These are phyloP conservation scores for Eucriotettix oculatus DNA, from an alignment of 2,888 invertebrate species.

Conservation along the genomic window DNA sequence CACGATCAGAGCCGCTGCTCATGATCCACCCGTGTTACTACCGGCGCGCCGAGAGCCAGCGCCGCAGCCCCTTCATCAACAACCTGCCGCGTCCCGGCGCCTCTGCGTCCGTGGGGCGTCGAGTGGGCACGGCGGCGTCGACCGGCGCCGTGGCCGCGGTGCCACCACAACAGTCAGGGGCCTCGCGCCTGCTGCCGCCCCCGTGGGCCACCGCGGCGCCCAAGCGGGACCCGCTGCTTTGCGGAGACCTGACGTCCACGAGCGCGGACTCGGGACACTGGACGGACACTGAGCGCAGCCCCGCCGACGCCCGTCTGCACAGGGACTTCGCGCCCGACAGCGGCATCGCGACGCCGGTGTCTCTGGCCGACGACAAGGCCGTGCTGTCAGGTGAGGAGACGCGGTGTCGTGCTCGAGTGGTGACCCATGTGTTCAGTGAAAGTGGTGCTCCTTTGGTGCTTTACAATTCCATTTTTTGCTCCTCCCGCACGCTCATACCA, in stretches of 20 bases:
- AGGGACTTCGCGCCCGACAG: conserved; percentile 10
- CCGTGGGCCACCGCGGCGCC: conserved; percentile 1
- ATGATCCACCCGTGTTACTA: conserved; percentile 86
- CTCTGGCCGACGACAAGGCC: conserved; percentile 11
- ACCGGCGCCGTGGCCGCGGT: not conserved
- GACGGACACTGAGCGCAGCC: conserved; percentile 16
- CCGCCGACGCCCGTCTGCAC: conserved; percentile 11
- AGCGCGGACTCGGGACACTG: conserved; percentile 11
- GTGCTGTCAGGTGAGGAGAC: conserved; percentile 10
- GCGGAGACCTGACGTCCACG: conserved; percentile 6
- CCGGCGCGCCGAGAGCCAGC: conserved; percentile 68
- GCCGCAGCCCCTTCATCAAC: conserved; percentile 68
- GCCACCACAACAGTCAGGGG: conserved; percentile 2
- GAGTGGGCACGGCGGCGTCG: conserved; percentile 1
- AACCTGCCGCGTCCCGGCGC: conserved; percentile 33
- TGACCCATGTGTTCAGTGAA: no score
- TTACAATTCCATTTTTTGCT: no score
- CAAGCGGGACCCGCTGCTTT: conserved; percentile 12
- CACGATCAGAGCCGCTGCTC: conserved; percentile 64
- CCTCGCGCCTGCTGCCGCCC: not conserved
- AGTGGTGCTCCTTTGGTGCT: no score
- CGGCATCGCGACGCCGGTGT: conserved; percentile 12
- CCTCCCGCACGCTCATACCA: no score
- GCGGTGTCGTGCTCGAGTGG: no score
- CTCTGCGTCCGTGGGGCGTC: not conserved